Percentiles rank a stretch among this genome's conserved stretches.
Conservation (phyloP, 2,797 vertebrate genomes). For the Chelidonichthys spinosus region DNA sequence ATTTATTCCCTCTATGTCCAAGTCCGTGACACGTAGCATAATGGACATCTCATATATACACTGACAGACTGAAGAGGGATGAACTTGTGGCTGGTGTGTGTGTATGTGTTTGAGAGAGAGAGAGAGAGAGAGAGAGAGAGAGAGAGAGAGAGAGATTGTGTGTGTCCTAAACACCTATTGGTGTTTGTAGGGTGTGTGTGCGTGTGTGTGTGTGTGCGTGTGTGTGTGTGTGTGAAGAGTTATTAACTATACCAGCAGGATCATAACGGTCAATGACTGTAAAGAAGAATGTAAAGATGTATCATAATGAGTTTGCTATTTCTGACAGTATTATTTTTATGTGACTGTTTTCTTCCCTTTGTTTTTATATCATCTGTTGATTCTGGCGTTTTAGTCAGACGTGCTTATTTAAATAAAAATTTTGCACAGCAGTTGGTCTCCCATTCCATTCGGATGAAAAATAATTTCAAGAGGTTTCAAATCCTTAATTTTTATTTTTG, state of each 20-base stretch:
- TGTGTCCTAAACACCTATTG: not conserved
- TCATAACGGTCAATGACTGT: conserved; percentile 62
- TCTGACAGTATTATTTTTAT: conserved; percentile 72
- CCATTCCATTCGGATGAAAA: not conserved
- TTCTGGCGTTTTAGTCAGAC: conserved; percentile 89
- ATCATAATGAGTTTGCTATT: conserved; percentile 72
- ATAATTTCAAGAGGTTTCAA: not conserved
- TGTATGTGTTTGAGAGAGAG: not conserved
- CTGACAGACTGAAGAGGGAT: conserved; percentile 49
- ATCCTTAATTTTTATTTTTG: not conserved
- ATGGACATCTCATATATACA: conserved; percentile 53
- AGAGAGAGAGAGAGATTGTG: not conserved
- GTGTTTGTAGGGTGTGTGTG: conserved; percentile 6
- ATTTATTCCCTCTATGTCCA: conserved; percentile 69
- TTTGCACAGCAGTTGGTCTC: conserved; percentile 41
- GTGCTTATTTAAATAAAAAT: conserved; percentile 83
- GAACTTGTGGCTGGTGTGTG: conserved; percentile 40
- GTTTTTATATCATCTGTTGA: conserved; percentile 63
- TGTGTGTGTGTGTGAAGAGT: conserved; percentile 32
- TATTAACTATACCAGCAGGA: conserved; percentile 47
- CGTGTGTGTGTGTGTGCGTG: conserved; percentile 1
- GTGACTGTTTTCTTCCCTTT: conserved; percentile 58
- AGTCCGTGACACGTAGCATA: conserved; percentile 54
- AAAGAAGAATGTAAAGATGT: conserved; percentile 80
- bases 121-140: no score